Evolutionary conservation across 2,113 vertebrate genomes (phyloP).

Genomic region (Vulpes lagopus): DNA sequence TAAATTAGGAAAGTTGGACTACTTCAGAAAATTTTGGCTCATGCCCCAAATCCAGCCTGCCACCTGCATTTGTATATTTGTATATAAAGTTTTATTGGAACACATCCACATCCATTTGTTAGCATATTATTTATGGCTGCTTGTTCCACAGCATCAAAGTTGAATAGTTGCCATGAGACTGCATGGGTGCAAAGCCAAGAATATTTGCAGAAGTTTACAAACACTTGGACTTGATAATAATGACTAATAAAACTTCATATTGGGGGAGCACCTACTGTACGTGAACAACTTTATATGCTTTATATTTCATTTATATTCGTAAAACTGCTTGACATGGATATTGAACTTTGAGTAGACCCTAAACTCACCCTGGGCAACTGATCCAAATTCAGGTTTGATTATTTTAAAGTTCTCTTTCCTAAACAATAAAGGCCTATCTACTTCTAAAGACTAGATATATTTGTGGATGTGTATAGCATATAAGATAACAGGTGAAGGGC

Average conservation of each 20-base stretch:
- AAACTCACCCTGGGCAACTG: background rate
- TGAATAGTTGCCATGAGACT: background rate
- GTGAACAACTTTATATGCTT: background rate
- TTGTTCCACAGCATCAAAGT: background rate
- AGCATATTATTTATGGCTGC: background rate
- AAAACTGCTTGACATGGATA: background rate
- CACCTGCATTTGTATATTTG: background rate
- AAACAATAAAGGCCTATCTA: background rate
- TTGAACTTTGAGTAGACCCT: background rate
- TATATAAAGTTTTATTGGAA: background rate
- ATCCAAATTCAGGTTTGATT: background rate
- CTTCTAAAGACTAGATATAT: background rate
- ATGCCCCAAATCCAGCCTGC: background rate
- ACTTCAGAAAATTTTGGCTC: background rate
- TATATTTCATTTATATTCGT: background rate
- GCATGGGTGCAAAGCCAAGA: background rate
- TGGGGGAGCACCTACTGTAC: background rate
- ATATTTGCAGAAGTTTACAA: background rate
- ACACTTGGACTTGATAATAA: background rate
- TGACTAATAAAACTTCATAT: background rate
- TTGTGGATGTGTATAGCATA: background rate
- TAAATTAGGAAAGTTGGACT: background rate
- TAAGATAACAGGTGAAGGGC: background rate
- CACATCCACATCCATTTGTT: background rate
- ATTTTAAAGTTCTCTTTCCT: background rate